phyloP scores from a whole-genome alignment of 1,140 invertebrate genomes.

The Diploscapter pachys region DNA sequence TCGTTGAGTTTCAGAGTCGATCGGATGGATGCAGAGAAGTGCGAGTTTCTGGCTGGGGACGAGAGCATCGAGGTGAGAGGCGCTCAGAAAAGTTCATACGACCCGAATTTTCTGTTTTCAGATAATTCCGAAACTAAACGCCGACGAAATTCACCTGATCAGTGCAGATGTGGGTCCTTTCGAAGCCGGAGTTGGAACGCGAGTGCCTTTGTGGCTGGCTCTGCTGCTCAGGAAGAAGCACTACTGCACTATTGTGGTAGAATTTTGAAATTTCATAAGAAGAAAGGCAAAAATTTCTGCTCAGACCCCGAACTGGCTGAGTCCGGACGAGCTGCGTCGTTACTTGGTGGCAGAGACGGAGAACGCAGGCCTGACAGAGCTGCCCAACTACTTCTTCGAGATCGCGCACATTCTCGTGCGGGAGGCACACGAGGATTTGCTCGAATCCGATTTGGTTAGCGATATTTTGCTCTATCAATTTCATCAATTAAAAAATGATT shows the following conservation, averaged over 20 bases:
- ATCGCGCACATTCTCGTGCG: slow-evolving; percentile 20
- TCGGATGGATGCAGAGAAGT: not conserved
- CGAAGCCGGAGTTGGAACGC: slow-evolving; percentile 15
- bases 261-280: not conserved
- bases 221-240: slow-evolving; percentile 15
- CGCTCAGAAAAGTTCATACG: too few relatives aligned
- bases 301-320: slow-evolving; percentile 21
- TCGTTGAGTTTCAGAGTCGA: not conserved
- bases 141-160: slow-evolving; percentile 9
- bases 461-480: slow-evolving; percentile 5
- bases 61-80: too few relatives aligned
- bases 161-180: slow-evolving; percentile 24
- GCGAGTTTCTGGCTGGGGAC: not conserved
- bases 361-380: not conserved
- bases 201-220: slow-evolving; percentile 16
- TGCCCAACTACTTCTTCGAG: slow-evolving; percentile 25
- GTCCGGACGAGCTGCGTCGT: slow-evolving; percentile 10
- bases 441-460: slow-evolving; percentile 2
- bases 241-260: slow-evolving; percentile 15
- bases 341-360: slow-evolving; percentile 13
- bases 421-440: slow-evolving; percentile 19
- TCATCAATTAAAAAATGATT: not conserved
- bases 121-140: too few relatives aligned
- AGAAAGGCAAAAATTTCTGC: not conserved
- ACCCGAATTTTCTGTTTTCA: too few relatives aligned